Percentiles rank a stretch among this genome's conserved stretches.
These are phyloP conservation scores for Nezara viridula DNA, from an alignment of 2,888 invertebrate genomes.

Conservation along the genomic window DNA sequence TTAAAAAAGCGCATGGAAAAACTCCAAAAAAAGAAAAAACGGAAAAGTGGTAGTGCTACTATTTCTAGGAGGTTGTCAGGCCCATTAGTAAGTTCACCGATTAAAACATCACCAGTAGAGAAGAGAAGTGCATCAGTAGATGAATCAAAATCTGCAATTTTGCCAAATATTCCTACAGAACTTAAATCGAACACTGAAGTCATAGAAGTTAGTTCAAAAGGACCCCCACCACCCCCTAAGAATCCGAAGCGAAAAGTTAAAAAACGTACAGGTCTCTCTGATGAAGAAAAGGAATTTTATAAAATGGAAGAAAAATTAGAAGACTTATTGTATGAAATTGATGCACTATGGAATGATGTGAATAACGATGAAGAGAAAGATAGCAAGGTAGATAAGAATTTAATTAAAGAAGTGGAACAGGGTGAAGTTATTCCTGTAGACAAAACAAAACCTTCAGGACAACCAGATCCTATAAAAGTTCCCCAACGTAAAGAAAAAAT, in stretches of 20 bases:
- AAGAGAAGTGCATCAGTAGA: constrained; percentile 51
- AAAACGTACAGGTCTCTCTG: constrained; percentile 40
- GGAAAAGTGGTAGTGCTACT: neutral
- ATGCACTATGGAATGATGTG: constrained; percentile 49
- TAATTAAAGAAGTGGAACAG: neutral
- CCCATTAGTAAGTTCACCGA: neutral
- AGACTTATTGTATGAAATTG: constrained; percentile 54
- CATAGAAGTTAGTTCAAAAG: neutral
- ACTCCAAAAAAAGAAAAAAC: constrained; percentile 25
- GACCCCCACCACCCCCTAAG: neutral
- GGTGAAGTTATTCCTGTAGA: neutral
- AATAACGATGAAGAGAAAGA: constrained; percentile 56
- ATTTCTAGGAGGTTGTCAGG: constrained; percentile 32
- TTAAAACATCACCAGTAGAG: neutral
- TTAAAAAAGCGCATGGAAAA: constrained; percentile 37
- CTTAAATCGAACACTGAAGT: no score
- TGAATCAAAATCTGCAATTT: constrained; percentile 24
- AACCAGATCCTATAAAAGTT: neutral
- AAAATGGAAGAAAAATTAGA: constrained; percentile 55
- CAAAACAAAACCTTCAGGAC: neutral
- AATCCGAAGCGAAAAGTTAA: constrained; percentile 22
- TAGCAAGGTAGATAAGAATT: neutral
- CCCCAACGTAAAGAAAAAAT: neutral
- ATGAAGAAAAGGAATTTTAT: constrained; percentile 50
- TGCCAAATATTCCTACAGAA: neutral